Base-by-base conservation (phyloP, 2,113 vertebrate species). In the Myotis yumanensis region DNA sequence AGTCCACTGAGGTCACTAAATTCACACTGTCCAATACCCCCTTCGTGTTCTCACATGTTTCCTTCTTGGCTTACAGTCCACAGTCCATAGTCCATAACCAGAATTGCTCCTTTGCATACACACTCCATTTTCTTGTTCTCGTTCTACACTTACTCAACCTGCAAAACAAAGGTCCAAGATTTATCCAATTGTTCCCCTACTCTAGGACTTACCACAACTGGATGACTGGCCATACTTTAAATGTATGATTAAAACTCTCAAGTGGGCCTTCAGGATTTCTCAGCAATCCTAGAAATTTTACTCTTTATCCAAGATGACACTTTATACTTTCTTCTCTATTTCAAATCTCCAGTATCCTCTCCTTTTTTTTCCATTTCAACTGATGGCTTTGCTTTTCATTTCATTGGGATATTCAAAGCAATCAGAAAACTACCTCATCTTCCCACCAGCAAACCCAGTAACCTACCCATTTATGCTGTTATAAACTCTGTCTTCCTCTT, bases 201-300 rank as follows among this genome's bases (percentile, higher is more conserved):
- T 92, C 15, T 0, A 1, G 16, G 9, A 18, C 22, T 82, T 86
- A 66, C 46, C 30, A 69, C 9, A 83, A 66, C 37, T 46, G 37
- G 18, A 14, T 86, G 15, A 72, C 46, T 18, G 46, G n/a, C 80
- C 35, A 86, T 32, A 66, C 11, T 46, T 73, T 54, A 76, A 90
- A 30, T 37, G 30, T 59, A 54, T 25, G 22, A 86, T 32, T 35
- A 18, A 80, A 76, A 76, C 48, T 76, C 52, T 71, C 64, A 87
- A 17, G 20, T 25, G 11, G 25, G 30, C 30, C 57, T 48, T 84
- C 18, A 75, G 8, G 40, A 40, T n/a, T 48, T 23, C 20, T 86
- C 71, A 62, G 23, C 59, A 79, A 20, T 79, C 54, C 85, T 93
- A 92, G 62, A 82, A 59, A 95, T 81, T 68, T 66, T 16, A 77